A percentile compares a stretch with the other conserved stretches of the same genome.
Evolutionary conservation across 37 sponge, comb jelly and placozoan genomes (phyloP).

Genomic region (Diacarnus erythraeanus): DNA sequence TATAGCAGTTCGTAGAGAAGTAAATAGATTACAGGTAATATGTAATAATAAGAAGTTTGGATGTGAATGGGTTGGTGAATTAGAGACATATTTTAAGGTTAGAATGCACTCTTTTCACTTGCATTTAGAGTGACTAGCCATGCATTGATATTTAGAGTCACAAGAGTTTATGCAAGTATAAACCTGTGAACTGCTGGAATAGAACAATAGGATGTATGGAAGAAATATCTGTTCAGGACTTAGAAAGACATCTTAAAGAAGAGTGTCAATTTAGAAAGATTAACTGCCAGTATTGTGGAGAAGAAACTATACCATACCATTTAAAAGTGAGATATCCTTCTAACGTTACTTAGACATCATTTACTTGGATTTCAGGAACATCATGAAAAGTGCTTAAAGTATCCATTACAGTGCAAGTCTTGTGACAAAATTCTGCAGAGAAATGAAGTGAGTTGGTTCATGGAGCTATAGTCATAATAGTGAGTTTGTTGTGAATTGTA

Average conservation of each 20-base stretch:
- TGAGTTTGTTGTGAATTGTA: too few species aligned
- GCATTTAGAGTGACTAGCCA: background rate
- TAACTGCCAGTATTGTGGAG: conserved; percentile 47
- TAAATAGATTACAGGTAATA: conserved; percentile 28
- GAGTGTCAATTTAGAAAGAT: conserved; percentile 37
- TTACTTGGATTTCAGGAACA: conserved; percentile 26
- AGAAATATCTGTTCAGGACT: background rate
- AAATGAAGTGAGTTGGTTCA: conserved; percentile 6
- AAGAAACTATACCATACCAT: background rate
- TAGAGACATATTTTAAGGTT: conserved; percentile 13
- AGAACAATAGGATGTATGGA: conserved; percentile 25
- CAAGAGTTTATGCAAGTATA: conserved; percentile 37
- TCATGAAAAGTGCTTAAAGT: conserved; percentile 14
- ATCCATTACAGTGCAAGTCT: conserved; percentile 13
- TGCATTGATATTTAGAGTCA: conserved; percentile 23
- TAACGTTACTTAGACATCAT: background rate
- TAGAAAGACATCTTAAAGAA: conserved; percentile 28
- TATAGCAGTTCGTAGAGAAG: conserved; percentile 64
- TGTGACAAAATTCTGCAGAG: conserved; percentile 18
- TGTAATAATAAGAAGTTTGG: conserved; percentile 48
- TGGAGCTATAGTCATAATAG: too few species aligned
- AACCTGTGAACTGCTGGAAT: conserved; percentile 41
- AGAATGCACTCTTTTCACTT: background rate
- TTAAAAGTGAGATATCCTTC: conserved; percentile 23
- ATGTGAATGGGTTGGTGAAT: conserved; percentile 55